A percentile compares a stretch with the other conserved stretches of the same genome.
These are phyloP conservation scores for Meandrusa payeni DNA, from an alignment of 2,888 invertebrate genomes.

Conservation along the genomic window DNA sequence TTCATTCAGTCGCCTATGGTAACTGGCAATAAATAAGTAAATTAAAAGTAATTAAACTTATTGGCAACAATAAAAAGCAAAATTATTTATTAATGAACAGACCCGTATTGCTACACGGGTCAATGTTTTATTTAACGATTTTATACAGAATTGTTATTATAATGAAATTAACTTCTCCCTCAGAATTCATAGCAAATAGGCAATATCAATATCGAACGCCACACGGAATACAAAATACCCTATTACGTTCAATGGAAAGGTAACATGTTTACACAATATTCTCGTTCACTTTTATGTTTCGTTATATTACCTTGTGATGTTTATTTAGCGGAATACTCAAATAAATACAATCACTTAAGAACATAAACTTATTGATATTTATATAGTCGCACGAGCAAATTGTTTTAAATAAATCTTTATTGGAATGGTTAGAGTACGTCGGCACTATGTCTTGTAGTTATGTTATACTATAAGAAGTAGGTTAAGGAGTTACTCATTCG, in stretches of 20 bases:
- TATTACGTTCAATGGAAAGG: constrained; percentile 18
- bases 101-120: too few relatives aligned
- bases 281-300: constrained; percentile 8
- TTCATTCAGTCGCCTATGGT: too few relatives aligned
- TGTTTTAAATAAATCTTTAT: too few relatives aligned
- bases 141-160: constrained; percentile 2
- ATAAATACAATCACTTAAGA: neutral
- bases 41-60: too few relatives aligned
- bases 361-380: neutral
- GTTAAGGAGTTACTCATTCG: too few relatives aligned
- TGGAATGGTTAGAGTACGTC: too few relatives aligned
- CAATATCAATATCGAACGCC: constrained; percentile 20
- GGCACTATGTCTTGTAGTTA: too few relatives aligned
- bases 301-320: constrained; percentile 9
- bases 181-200: constrained; percentile 21
- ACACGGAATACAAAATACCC: constrained; percentile 18
- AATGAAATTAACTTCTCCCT: constrained; percentile 11
- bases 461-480: too few relatives aligned
- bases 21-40: too few relatives aligned
- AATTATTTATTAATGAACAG: too few relatives aligned
- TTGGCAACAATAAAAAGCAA: too few relatives aligned
- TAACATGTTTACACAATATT: constrained; percentile 23
- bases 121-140: constrained; percentile 23
- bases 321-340: constrained; percentile 11
- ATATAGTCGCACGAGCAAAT: neutral